Evolutionary conservation across 2,113 vertebrate genomes (phyloP).

Genomic region (Calyptommatus sinebrachiatus): DNA sequence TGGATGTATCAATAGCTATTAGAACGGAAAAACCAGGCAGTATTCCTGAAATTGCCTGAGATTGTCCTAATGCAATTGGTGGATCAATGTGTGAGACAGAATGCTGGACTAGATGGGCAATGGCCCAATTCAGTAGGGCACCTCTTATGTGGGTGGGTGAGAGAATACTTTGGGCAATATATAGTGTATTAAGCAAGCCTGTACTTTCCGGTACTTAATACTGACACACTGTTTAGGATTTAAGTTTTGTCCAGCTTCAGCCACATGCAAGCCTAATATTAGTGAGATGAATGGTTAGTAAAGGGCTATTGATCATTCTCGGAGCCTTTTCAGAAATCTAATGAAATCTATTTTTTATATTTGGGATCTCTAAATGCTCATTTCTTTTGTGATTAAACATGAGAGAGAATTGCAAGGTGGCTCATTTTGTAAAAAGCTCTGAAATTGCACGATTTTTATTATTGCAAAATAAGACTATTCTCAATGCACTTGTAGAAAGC

Average conservation of each 20-base stretch:
- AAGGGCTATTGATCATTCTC: neutral
- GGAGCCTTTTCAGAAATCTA: neutral
- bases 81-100: no score
- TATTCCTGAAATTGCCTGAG: no score
- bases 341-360: neutral
- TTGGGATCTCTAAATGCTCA: neutral
- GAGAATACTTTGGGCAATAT: no score
- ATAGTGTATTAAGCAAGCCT: no score
- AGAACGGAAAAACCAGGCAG: no score
- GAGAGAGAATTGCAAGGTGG: constrained; percentile 6
- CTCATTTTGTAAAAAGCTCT: constrained; percentile 22
- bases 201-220: neutral
- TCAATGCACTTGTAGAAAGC: constrained; percentile 27
- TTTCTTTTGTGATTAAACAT: constrained; percentile 42
- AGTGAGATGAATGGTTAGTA: neutral
- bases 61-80: no score
- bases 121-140: no score
- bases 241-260: neutral
- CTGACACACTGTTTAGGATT: constrained; percentile 18
- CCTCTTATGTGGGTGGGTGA: no score
- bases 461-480: constrained; percentile 17
- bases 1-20: no score
- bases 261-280: neutral
- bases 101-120: no score
- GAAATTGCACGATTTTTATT: constrained; percentile 16